Evolutionary conservation across 1,140 invertebrate species (phyloP).

Genomic region (Bombus confusus): DNA sequence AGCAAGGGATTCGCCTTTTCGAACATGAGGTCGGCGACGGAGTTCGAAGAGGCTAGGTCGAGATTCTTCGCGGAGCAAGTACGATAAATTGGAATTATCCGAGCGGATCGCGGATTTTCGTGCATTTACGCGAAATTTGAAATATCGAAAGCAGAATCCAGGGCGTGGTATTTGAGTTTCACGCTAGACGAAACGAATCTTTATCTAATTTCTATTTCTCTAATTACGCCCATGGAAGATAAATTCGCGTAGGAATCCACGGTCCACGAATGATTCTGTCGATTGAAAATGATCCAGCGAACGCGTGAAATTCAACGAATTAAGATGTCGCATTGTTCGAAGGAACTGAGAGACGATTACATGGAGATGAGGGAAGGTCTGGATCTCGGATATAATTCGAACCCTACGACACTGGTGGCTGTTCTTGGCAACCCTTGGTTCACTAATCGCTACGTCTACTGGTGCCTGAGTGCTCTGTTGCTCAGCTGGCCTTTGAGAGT

Average conservation of each 20-base stretch:
- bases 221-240: too few species aligned
- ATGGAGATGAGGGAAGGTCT: conserved; percentile 95
- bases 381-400: conserved; percentile 86
- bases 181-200: not conserved
- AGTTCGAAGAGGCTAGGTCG: conserved; percentile 92
- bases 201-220: not conserved
- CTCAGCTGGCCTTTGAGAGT: conserved; percentile 93
- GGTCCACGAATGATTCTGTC: not conserved
- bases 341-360: conserved; percentile 92
- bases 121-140: not conserved
- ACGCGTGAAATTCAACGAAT: not conserved
- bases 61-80: conserved; percentile 90
- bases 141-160: not conserved
- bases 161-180: not conserved
- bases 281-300: not conserved
- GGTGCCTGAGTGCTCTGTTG: conserved; percentile 89
- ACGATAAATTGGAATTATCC: not conserved
- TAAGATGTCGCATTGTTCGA: conserved; percentile 54
- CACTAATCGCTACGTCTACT: conserved; percentile 87
- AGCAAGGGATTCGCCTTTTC: conserved; percentile 93
- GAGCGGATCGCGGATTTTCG: not conserved
- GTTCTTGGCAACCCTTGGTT: conserved; percentile 86
- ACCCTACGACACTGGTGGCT: conserved; percentile 85
- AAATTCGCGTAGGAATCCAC: not conserved
- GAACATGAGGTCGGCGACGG: conserved; percentile 89